Evolutionary conservation across 2,888 invertebrate genomes (phyloP).

Genomic region (Phorcus lineatus): DNA sequence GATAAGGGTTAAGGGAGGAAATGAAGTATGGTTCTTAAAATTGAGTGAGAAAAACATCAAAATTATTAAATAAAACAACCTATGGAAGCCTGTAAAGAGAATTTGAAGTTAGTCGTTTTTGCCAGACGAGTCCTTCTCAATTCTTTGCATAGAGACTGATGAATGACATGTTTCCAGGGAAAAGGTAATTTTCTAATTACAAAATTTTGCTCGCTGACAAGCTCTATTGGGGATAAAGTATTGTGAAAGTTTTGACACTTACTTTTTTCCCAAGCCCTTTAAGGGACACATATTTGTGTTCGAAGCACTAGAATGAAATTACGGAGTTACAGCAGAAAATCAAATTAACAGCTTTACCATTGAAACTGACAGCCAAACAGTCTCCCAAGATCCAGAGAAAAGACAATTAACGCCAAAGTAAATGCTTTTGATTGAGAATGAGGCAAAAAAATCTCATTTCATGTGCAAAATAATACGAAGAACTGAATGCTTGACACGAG

Average conservation of each 20-base stretch:
- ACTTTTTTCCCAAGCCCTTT: background rate
- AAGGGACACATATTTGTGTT: background rate
- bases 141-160: background rate
- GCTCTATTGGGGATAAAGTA: conserved; percentile 7
- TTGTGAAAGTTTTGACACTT: conserved; percentile 10
- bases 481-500: background rate
- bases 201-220: background rate
- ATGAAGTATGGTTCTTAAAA: background rate
- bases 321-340: conserved; percentile 2
- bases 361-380: conserved; percentile 15
- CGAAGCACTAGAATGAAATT: conserved; percentile 1
- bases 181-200: conserved; percentile 15
- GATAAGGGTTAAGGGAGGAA: no score
- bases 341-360: conserved; percentile 14
- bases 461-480: conserved; percentile 14
- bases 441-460: conserved; percentile 1
- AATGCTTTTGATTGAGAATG: conserved; percentile 10
- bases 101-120: background rate
- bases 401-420: conserved; percentile 17
- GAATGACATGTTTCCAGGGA: conserved; percentile 1
- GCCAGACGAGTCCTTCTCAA: background rate
- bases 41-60: background rate
- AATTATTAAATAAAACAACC: background rate
- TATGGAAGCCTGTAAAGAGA: background rate
- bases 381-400: background rate